phyloP scores from a whole-genome alignment of 2,113 vertebrate genomes.

The Scomber colias region DNA sequence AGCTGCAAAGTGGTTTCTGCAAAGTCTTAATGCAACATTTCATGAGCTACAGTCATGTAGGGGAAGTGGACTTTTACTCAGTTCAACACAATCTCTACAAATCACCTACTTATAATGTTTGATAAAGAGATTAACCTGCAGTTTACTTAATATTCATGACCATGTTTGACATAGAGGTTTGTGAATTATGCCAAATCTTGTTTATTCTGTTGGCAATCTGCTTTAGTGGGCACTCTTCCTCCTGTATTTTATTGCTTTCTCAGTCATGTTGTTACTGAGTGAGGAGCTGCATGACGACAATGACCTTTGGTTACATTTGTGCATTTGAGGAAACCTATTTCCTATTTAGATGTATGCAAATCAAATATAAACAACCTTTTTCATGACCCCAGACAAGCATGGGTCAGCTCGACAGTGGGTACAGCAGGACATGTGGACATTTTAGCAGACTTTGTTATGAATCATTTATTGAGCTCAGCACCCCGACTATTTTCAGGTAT shows the following conservation, averaged over 20 bases:
- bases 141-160: neutral
- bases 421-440: neutral
- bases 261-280: neutral
- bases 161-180: neutral
- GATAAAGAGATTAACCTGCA: neutral
- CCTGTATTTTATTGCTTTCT: too few species aligned
- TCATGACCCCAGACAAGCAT: neutral
- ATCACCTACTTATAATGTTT: neutral
- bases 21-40: too few species aligned
- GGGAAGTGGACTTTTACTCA: neutral
- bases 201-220: neutral
- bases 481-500: neutral
- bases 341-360: conserved; percentile 29
- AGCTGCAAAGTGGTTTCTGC: neutral
- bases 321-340: neutral
- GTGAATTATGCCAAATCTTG: neutral
- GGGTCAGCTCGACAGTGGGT: neutral
- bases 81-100: neutral
- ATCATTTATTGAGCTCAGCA: neutral
- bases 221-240: too few species aligned
- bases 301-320: conserved; percentile 10
- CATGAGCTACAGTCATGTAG: too few species aligned
- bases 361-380: conserved; percentile 18
- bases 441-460: neutral
- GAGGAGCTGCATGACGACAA: neutral